Conservation (phyloP, 23 tunicate species). For the Pegea sp. region DNA sequence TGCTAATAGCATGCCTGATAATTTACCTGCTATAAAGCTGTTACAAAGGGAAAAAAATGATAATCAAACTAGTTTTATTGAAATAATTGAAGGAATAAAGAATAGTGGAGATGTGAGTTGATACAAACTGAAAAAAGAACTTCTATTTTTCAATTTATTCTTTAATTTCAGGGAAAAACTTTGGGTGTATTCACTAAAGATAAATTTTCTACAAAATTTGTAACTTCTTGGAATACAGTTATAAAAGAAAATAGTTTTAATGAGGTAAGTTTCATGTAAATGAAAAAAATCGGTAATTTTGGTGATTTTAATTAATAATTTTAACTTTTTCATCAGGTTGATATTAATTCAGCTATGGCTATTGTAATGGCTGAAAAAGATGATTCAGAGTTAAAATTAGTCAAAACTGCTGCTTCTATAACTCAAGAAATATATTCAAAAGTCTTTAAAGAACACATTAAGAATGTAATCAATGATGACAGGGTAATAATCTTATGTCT, state of each 20-base stretch:
- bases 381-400: constrained; percentile 38
- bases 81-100: constrained; percentile 28
- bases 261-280: constrained; percentile 12
- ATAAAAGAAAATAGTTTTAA: constrained; percentile 24
- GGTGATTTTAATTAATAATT: not conserved
- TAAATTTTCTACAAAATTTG: constrained; percentile 81
- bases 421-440: constrained; percentile 84
- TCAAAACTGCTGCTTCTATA: constrained; percentile 60
- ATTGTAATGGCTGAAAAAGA: constrained; percentile 79
- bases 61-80: constrained; percentile 53
- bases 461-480: constrained; percentile 90
- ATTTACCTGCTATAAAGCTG: constrained; percentile 36
- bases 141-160: not conserved
- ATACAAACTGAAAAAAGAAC: not conserved
- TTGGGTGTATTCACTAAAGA: constrained; percentile 77
- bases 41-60: constrained; percentile 50
- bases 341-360: constrained; percentile 33
- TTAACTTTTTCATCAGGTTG: constrained; percentile 37
- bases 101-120: constrained; percentile 47
- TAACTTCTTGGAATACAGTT: constrained; percentile 48
- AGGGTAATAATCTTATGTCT: constrained; percentile 9
- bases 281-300: not conserved
- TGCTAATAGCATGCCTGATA: constrained; percentile 26
- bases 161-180: constrained; percentile 40
- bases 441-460: constrained; percentile 77